Conservation (phyloP, 2,888 invertebrate species). For the Eupsilia transversa region DNA sequence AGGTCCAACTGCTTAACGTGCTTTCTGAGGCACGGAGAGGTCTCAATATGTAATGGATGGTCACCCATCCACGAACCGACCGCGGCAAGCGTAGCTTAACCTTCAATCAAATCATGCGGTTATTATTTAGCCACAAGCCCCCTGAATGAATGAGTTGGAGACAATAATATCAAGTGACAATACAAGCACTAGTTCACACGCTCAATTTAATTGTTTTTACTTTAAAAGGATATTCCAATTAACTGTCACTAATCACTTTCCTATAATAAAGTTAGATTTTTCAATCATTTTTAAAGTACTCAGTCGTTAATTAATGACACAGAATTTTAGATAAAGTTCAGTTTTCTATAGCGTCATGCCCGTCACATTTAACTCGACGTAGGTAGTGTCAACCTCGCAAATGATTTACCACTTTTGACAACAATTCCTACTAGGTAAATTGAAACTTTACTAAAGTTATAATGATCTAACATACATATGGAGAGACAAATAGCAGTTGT, state of each 20-base stretch:
- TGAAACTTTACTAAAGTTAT: background rate
- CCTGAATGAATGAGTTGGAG: background rate
- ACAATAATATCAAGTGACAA: conserved; percentile 33
- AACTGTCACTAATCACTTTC: conserved; percentile 5
- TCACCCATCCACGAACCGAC: background rate
- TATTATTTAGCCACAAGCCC: background rate
- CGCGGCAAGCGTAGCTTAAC: background rate
- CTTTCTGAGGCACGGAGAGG: background rate
- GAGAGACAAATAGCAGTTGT: background rate
- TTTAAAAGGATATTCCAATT: conserved; percentile 21
- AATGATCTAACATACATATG: background rate
- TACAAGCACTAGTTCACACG: conserved; percentile 32
- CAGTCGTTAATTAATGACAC: too few relatives aligned
- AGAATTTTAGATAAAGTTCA: background rate
- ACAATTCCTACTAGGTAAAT: background rate
- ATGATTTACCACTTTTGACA: background rate
- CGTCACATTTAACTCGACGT: background rate
- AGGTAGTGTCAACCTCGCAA: background rate
- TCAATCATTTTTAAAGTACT: background rate
- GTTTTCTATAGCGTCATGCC: background rate
- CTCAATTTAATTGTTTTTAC: conserved; percentile 12
- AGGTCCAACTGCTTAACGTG: background rate
- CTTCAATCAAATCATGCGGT: background rate
- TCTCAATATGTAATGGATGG: background rate
- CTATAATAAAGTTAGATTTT: background rate